Percentiles rank a stretch among this genome's conserved stretches.
phyloP scores from a whole-genome alignment of 2,113 vertebrate species.

The human (Homo sapiens) region GRCh38 chrX:118331001-118331500 shows the following conservation, averaged over 20 bases:
- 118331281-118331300: neutral
- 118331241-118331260: neutral
- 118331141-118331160: neutral
- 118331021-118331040: neutral
- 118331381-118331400: neutral
- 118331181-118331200: neutral
- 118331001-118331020: neutral
- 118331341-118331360: neutral
- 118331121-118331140: no score
- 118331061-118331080: no score
- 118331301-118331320: neutral
- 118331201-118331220: neutral
- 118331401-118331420: conserved; percentile 8
- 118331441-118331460: neutral
- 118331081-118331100: no score
- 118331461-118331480: neutral
- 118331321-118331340: neutral
- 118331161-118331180: conserved; percentile 47
- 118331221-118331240: neutral
- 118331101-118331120: no score
- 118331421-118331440: neutral
- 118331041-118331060: neutral
- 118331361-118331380: conserved; percentile 9
- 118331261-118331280: neutral
- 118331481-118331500: conserved; percentile 31